phyloP scores from a whole-genome alignment of 2,888 invertebrate genomes.

The Tortricodes alternella region DNA sequence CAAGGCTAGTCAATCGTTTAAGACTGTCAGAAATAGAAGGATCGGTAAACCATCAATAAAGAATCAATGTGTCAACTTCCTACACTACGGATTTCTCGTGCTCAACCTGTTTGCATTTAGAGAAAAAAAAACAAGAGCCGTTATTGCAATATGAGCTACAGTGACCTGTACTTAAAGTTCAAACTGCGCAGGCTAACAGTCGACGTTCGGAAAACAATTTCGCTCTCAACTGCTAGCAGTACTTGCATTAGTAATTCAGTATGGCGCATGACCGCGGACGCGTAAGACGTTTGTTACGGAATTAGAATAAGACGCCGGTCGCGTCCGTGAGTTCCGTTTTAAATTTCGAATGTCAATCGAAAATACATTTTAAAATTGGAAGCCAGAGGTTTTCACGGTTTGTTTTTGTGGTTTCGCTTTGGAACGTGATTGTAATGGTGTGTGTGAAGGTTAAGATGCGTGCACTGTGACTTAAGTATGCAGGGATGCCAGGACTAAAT shows the following conservation, averaged over 20 bases:
- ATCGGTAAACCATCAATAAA: constrained; percentile 55
- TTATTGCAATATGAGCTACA: constrained; percentile 51
- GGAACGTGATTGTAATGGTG: constrained; percentile 25
- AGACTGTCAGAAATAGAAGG: constrained; percentile 36
- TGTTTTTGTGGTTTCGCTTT: constrained; percentile 22
- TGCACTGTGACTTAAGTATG: not conserved
- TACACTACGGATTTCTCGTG: constrained; percentile 66
- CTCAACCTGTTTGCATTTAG: constrained; percentile 60
- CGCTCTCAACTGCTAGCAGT: constrained; percentile 66
- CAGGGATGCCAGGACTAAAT: constrained; percentile 6
- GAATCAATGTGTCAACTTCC: constrained; percentile 59
- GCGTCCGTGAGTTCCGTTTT: constrained; percentile 15
- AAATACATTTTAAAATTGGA: constrained; percentile 2
- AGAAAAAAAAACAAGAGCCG: constrained; percentile 50
- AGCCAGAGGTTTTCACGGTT: constrained; percentile 23
- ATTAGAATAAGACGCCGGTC: constrained; percentile 3
- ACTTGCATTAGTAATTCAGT: constrained; percentile 67
- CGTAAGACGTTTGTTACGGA: constrained; percentile 49
- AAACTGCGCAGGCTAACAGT: constrained; percentile 43
- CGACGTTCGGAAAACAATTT: constrained; percentile 68
- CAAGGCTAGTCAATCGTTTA: constrained; percentile 14
- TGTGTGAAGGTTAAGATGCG: constrained; percentile 20
- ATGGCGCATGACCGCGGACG: constrained; percentile 67
- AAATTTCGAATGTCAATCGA: constrained; percentile 10
- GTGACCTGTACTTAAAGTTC: constrained; percentile 44